A percentile compares a stretch with the other conserved stretches of the same genome.
These are phyloP conservation scores for Platysternon megacephalum DNA, from an alignment of 2,113 vertebrate species.

Conservation along the genomic window DNA sequence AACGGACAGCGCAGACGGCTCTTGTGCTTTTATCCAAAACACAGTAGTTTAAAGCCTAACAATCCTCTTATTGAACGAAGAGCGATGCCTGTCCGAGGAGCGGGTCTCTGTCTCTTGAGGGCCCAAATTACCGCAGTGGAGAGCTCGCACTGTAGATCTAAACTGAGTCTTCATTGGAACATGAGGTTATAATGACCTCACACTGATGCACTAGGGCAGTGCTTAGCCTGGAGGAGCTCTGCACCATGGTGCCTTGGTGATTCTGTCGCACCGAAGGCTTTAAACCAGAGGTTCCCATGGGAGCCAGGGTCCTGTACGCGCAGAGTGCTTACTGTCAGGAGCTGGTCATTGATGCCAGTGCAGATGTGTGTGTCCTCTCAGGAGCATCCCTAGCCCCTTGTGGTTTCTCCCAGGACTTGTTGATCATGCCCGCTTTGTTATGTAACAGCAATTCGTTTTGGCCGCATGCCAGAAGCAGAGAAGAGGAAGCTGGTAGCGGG, in stretches of 20 bases:
- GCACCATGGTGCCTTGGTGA: neutral
- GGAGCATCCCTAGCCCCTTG: neutral
- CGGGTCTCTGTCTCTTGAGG: fast-evolving
- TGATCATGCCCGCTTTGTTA: neutral
- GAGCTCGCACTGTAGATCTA: neutral
- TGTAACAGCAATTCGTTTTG: conserved; percentile 92
- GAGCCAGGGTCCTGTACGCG: neutral
- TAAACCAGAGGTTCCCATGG: neutral
- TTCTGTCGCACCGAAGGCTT: neutral
- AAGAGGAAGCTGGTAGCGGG: conserved; percentile 95
- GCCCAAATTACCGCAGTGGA: neutral
- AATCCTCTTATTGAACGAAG: neutral
- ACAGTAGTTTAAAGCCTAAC: neutral
- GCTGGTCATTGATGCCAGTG: neutral
- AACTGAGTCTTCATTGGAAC: neutral
- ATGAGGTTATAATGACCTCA: neutral
- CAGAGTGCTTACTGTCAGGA: neutral
- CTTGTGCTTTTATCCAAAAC: neutral
- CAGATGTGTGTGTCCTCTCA: neutral
- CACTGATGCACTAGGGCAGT: neutral
- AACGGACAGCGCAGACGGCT: fast-evolving
- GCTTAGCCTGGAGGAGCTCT: neutral
- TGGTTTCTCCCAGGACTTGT: neutral
- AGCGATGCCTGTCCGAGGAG: neutral
- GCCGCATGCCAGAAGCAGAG: conserved; percentile 97